These are phyloP conservation scores for Synaphobranchus kaupii DNA, from an alignment of 2,797 vertebrate genomes.

Conservation along the genomic window DNA sequence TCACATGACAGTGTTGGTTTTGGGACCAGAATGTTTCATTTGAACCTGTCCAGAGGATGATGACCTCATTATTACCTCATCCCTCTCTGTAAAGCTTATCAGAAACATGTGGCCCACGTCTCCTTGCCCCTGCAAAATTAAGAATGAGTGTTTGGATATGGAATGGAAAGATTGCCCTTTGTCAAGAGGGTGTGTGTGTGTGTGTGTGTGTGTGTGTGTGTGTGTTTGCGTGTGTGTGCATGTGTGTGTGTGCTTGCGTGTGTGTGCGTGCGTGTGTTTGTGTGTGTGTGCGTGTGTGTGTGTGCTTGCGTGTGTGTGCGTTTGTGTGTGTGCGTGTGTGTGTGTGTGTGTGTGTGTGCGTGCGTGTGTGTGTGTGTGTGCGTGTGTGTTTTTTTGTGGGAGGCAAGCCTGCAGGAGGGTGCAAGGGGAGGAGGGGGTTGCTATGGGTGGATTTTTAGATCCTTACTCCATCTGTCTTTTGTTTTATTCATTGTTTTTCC, in stretches of 20 bases:
- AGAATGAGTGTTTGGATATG: slow-evolving; percentile 46
- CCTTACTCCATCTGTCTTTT: slow-evolving; percentile 57
- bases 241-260: slow-evolving; percentile 31
- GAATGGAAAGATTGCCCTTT: slow-evolving; percentile 61
- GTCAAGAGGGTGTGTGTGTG: slow-evolving; percentile 23
- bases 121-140: slow-evolving; percentile 50
- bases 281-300: slow-evolving; percentile 30
- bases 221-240: neutral
- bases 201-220: slow-evolving; percentile 30
- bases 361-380: slow-evolving; percentile 23
- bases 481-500: slow-evolving; percentile 25
- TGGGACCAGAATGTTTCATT: slow-evolving; percentile 52
- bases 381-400: slow-evolving; percentile 43
- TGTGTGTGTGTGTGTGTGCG: slow-evolving; percentile 12
- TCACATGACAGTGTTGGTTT: neutral
- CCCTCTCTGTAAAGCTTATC: slow-evolving; percentile 66
- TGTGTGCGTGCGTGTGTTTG: slow-evolving; percentile 2
- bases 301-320: neutral
- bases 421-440: neutral
- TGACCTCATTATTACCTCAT: slow-evolving; percentile 77
- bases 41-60: slow-evolving; percentile 71
- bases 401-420: slow-evolving; percentile 24
- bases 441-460: slow-evolving; percentile 40
- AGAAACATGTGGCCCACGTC: slow-evolving; percentile 69
- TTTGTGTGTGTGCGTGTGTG: slow-evolving; percentile 28